Evolutionary conservation across 2,113 vertebrate species (phyloP), one percentile per base, ranked within the genome.

Genomic region (Alligator sinensis): DNA sequence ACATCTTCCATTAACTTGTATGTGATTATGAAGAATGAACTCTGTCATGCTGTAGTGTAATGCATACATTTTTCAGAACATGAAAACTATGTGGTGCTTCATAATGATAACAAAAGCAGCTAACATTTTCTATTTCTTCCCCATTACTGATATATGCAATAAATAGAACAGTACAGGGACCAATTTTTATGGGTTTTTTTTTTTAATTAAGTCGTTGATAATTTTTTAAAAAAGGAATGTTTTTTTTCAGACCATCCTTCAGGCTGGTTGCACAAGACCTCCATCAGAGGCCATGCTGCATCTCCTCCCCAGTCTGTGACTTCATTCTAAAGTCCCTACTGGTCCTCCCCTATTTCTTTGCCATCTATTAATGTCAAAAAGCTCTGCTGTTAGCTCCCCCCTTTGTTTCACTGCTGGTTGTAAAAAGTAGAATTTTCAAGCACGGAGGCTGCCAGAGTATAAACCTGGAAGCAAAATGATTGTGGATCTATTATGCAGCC

Each of bases 401-500:
- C 38, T 79, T 70, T 18, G 68, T 34, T n/a, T 81, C 77, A 79
- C 75, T 83, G 3, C 60, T 58, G 74, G 24, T 30, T 84, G 30
- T 14, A 38, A 87, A n/a, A 24, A 91, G 54, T 18, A 47, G 79
- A 85, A 72, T 68, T 85, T 81, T 60, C 15, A 15, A 18, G 2
- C 1, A 1, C 77, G 6, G 21, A 1, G 0, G 11, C 25, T 81
- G 17, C 3, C 0, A 34, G 6, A 34, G 3, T 91, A 2, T 38
- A 83, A 79, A 19, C 24, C 25, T 62, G 24, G 64, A 85, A 10
- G n/a, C 66, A 9, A 54, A 38, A 89, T 70, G 24, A 30, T 87
- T 7, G 24, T 25, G 27, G 9, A 28, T 85, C 86, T 82, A 47
- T 47, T 47, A 47, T 86, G 25, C 91, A 80, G 82, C 2, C 4